Evolutionary conservation across 2,113 vertebrate genomes (phyloP).

Genomic region (Odobenus rosmarus): DNA sequence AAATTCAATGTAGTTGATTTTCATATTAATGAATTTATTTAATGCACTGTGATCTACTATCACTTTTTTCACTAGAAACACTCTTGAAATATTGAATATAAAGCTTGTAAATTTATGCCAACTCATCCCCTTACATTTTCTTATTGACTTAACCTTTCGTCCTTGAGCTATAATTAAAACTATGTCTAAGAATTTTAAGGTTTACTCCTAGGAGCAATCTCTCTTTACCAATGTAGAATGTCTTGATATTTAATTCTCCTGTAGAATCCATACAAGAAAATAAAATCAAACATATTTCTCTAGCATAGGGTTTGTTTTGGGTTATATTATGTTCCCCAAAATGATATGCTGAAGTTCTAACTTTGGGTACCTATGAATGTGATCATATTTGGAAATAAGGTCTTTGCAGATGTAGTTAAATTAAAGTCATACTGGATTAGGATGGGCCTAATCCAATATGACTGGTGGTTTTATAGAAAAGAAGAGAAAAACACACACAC

Average conservation of each 20-base stretch:
- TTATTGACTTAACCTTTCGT: conserved; percentile 47
- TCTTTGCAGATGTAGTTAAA: background rate
- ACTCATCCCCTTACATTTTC: background rate
- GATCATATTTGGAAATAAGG: background rate
- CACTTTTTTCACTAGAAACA: background rate
- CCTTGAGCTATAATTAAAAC: conserved; percentile 44
- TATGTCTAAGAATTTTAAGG: background rate
- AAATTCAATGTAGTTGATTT: conserved; percentile 4
- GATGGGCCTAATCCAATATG: background rate
- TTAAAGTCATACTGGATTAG: background rate
- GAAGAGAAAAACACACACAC: background rate
- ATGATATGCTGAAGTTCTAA: background rate
- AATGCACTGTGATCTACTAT: background rate
- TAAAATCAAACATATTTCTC: background rate
- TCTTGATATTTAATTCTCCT: conserved; percentile 1
- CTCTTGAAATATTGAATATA: conserved; percentile 13
- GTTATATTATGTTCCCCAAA: background rate
- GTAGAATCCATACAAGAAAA: background rate
- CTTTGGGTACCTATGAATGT: background rate
- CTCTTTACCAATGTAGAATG: background rate
- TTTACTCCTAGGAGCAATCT: background rate
- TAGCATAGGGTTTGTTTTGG: background rate
- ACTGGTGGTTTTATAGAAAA: background rate
- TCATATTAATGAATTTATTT: conserved; percentile 37
- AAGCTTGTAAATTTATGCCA: background rate